Base-by-base conservation (phyloP, 2,797 vertebrate species). In the Uromys caudimaculatus region DNA sequence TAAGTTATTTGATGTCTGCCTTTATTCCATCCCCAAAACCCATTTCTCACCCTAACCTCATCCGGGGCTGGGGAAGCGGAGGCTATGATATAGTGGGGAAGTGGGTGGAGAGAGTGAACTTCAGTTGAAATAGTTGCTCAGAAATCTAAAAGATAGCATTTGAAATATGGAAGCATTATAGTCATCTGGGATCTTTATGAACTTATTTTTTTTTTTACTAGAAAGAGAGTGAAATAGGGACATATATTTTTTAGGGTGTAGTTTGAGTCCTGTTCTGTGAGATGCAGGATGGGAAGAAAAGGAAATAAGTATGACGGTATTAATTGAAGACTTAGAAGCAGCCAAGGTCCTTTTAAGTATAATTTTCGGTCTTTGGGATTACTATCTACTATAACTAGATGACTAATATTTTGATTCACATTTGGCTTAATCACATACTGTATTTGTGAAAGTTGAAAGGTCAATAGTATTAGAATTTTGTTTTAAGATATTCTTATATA, bases 1-100 rank as follows among this genome's bases (percentile, higher is more conserved):
- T 90, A 96, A 96, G 95, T 96, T 97, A 90, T 97, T 97, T 97
- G 97, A 98, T 98, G 97, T 98, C 97, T 97, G 97, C 92, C 97
- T 98, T 97, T 98, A 98, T 96, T 98, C 89, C 97, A 97, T 95
- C 96, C 97, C 92, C 97, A 90, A 97, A 97, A 97, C 97, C 97
- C 97, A 98, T 98, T 97, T 97, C 96, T 92, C 97, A 98, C 97
- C 96, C 95, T 97, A 96, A 96, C 73, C 89, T 98, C 97, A 98
- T 98, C 92, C 93, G 96, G 96, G 97, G 92, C 76, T 95, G 95
- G 96, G 92, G 92, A 92, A 87, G 29, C 11, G 32, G 75, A 86
- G 87, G 94, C 75, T 95, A 19, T 83, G 69, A 84, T 94, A 3
- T 94, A 97, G 97, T 82, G 13, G 96, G 96, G 96, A 94, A 90